Conservation (phyloP, 2,797 vertebrate species). For the Nannoperca australis region DNA sequence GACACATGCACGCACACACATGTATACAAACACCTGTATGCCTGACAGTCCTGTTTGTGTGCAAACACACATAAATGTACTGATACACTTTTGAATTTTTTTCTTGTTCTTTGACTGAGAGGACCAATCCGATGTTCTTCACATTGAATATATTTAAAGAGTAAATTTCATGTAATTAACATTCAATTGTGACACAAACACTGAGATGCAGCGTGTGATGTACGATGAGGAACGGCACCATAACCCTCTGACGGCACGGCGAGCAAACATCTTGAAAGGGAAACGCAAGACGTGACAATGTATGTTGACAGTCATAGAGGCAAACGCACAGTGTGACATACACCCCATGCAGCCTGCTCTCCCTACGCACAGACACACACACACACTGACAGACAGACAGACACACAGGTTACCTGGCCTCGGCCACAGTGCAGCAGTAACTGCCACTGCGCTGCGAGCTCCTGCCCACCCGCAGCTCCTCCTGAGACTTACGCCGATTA, state of each 20-base stretch:
- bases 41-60: slow-evolving; percentile 2
- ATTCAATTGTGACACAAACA: neutral
- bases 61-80: neutral
- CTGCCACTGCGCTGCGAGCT: slow-evolving; percentile 89
- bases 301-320: slow-evolving; percentile 13
- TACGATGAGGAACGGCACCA: neutral
- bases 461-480: slow-evolving; percentile 87
- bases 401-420: slow-evolving; percentile 89
- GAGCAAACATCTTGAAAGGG: slow-evolving; percentile 7
- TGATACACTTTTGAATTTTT: neutral
- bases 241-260: neutral
- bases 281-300: slow-evolving; percentile 2
- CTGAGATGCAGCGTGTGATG: neutral
- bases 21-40: slow-evolving; percentile 34
- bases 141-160: neutral
- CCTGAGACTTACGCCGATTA: slow-evolving; percentile 91
- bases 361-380: slow-evolving; percentile 37
- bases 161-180: neutral
- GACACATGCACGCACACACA: slow-evolving; percentile 23
- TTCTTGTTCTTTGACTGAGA: neutral
- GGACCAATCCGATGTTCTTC: neutral
- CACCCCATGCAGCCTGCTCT: slow-evolving; percentile 6
- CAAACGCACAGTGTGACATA: slow-evolving; percentile 2
- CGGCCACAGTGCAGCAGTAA: slow-evolving; percentile 91
- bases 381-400: neutral